Evolutionary conservation across 2,888 invertebrate species (phyloP), one percentile per base, ranked within the genome.

Genomic region (Diadegma fenestrale): DNA sequence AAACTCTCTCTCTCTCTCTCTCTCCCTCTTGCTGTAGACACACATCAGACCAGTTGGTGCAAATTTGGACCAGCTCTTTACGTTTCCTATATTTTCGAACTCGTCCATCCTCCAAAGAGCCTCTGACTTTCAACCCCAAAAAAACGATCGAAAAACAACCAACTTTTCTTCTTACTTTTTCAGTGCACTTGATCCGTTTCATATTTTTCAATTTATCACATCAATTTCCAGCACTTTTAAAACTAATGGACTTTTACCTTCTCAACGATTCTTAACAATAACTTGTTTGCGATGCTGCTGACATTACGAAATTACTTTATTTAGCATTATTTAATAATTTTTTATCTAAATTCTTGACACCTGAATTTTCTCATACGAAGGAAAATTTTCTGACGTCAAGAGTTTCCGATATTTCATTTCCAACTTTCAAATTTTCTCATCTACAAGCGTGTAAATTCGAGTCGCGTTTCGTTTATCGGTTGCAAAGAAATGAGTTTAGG

Each of bases 51-150:
- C 1, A 33, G 8, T 69, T 48, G 48, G 68, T 45, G 45, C 45
- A 19, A 69, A 69, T 69, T 48, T 69, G 26, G 30, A 30, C 30
- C 33, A 48, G 30, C 48, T 22, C 69, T 69, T 48, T 30, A 19
- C 64, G 64, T 64, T 37, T n/a, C 64, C 26, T 26, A 14, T 58
- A 54, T 58, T 58, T 58, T 58, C 58, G 14, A 26, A 58, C 26
- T 8, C 58, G 58, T 58, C 58, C 26, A 58, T 58, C 58, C 4
- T 58, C 58, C 3, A 26, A 58, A 58, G 58, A 58, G 58, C 37
- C 26, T 22, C 14, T 26, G 58, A 58, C 58, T 58, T 58, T 58
- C 26, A 58, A 26, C 26, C 10, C 26, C 26, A 26, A 14, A 48
- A 14, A 48, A 17, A 48, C n/a, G 5, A 17, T 10, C 37, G n/a